Evolutionary conservation across 1,140 invertebrate genomes (phyloP), one percentile per base, ranked within the genome.

Genomic region (Myzus persicae): DNA sequence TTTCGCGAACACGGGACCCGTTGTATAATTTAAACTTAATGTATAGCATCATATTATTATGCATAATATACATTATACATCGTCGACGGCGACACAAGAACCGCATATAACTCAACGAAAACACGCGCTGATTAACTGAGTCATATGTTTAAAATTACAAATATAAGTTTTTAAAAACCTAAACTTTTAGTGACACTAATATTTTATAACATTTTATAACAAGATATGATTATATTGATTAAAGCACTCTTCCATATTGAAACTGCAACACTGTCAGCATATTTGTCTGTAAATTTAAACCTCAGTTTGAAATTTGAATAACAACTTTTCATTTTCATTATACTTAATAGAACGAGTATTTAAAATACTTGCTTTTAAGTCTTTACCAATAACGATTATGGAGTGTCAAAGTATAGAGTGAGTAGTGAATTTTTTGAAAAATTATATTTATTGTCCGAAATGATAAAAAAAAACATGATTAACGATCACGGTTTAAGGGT

Each of bases 351-450:
- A 67, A n/a, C 14, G n/a, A 2, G 59, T 76, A 18, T 76, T 76
- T n/a, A 76, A 76, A 76, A n/a, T n/a, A 67, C 26, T 0, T 24
- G 3, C 59, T 67, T 4, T 5, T n/a, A 76, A 20, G 59, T n/a
- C 59, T 5, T n/a, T 67, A n/a, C 5, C 59, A 76, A 76, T 76
- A 76, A 76, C 59, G 14, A n/a, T 44, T 40, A 42, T 4, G 42
- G 31, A 11, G 26, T 31, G 9, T 85, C 38, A 2, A 44, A 26
- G 20, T n/a, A 24, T 20, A 87, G 44, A 48, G 20, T 87, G 44
- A 87, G 87, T 51, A n/a, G 51, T 36, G 36, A n/a, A 88, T 88
- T 88, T 48, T 22, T 88, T 38, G n/a, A 36, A 88, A 88, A 88
- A 88, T 51, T 51, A 51, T 85, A 88, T 88, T 31, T 44, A 85